Conservation (phyloP, 2,797 vertebrate species). For the Carapus acus region DNA sequence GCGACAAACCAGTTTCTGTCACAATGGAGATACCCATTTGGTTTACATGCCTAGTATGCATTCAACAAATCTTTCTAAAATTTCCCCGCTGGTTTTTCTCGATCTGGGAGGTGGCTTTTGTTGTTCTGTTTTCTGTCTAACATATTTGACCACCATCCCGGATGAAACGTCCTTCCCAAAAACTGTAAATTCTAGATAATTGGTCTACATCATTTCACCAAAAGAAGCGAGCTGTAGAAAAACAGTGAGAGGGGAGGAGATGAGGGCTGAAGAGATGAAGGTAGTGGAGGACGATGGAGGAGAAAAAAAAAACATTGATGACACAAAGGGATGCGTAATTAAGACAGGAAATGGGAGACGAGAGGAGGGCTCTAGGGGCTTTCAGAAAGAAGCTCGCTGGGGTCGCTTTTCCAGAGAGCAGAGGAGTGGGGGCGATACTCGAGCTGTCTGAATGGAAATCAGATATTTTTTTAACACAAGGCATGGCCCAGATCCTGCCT, state of each 20-base stretch:
- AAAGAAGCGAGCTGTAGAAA: constrained; percentile 48
- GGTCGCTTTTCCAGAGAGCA: constrained; percentile 63
- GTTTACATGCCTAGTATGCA: constrained; percentile 49
- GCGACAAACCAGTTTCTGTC: constrained; percentile 62
- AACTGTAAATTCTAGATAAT: constrained; percentile 57
- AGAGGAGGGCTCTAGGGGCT: constrained; percentile 67
- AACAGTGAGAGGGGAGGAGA: constrained; percentile 49
- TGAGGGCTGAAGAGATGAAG: constrained; percentile 46
- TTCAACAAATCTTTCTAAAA: constrained; percentile 30
- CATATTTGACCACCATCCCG: constrained; percentile 36
- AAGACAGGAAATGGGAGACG: constrained; percentile 71
- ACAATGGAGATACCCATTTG: constrained; percentile 45
- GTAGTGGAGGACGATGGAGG: constrained; percentile 28
- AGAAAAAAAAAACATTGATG: constrained; percentile 37
- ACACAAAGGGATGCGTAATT: constrained; percentile 69
- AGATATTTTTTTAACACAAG: constrained; percentile 74
- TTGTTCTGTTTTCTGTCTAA: constrained; percentile 11
- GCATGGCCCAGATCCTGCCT: constrained; percentile 70
- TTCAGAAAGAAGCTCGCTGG: constrained; percentile 64
- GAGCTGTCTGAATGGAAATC: constrained; percentile 71
- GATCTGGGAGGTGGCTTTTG: constrained; percentile 19
- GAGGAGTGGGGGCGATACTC: constrained; percentile 65
- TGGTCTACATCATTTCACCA: constrained; percentile 52
- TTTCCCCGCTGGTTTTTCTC: neutral
- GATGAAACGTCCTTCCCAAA: constrained; percentile 35